Conservation (phyloP, 2,888 invertebrate species). For the Ligdia adustata region DNA sequence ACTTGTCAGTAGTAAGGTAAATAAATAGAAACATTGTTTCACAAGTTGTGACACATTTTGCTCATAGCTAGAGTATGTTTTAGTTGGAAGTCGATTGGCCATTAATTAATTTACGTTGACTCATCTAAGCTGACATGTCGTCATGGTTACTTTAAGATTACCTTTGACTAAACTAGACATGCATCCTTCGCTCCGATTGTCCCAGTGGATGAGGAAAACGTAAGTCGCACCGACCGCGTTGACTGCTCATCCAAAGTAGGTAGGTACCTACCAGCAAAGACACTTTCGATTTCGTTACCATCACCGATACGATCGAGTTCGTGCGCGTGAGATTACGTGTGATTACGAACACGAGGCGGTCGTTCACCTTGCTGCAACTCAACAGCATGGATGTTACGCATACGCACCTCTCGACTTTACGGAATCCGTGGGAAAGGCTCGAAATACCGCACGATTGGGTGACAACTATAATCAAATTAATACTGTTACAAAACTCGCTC, state of each 20-base stretch:
- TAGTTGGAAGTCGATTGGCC: background rate
- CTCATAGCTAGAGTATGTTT: background rate
- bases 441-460: conserved; percentile 11
- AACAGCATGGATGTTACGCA: conserved; percentile 20
- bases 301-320: conserved; percentile 57
- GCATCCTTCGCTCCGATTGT: conserved; percentile 28
- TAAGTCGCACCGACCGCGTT: conserved; percentile 20
- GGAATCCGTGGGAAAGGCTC: conserved; percentile 24
- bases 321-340: conserved; percentile 73
- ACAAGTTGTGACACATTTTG: background rate
- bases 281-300: conserved; percentile 76
- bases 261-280: conserved; percentile 36
- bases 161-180: conserved; percentile 12
- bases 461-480: conserved; percentile 3
- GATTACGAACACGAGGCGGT: conserved; percentile 66
- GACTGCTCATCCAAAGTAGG: conserved; percentile 22
- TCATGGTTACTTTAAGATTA: conserved; percentile 5
- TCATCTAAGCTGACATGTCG: conserved; percentile 11
- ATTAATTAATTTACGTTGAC: conserved; percentile 3
- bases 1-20: background rate
- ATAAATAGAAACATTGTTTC: background rate
- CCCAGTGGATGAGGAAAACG: conserved; percentile 34
- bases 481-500: conserved; percentile 7
- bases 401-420: conserved; percentile 32
- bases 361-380: conserved; percentile 53